Evolutionary conservation across 2,797 vertebrate species (phyloP), one percentile per base, ranked within the genome.

Genomic region (Pipistrellus kuhlii): DNA sequence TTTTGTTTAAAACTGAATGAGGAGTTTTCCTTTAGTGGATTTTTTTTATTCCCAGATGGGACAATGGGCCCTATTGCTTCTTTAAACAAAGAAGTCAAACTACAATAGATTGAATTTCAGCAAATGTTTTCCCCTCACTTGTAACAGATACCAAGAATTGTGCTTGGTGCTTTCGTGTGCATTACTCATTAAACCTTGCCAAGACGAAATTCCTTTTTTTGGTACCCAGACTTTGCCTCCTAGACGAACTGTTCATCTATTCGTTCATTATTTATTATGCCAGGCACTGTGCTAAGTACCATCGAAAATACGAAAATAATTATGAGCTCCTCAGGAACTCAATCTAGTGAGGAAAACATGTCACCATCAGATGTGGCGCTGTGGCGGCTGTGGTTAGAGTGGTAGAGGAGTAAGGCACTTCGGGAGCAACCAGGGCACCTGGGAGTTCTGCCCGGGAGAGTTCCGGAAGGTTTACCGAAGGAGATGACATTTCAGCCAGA

Each of bases 1-100:
- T 83, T 95, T 59, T 94, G 35, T 76, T 76, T 75, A 95, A 89
- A 86, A 87, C 46, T 35, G 78, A 95, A 73, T 94, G 76, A 85
- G 55, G 20, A 41, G 55, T 91, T 88, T 55, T 92, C 82, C 51
- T 91, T 90, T 85, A 32, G 35, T 66, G 62, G 68, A 69, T 68
- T 38, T 46, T 46, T 85, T 86, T 90, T 59, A 23, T 41, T 66
- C 68, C 32, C 82, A 55, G 17, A 57, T 69, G 41, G 64, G 30
- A 89, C 89, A 88, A 21, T 75, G 76, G 89, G 82, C 8, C 30
- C 44, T 46, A 44, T 76, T 62, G 38, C 87, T 20, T 91, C 85
- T 88, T 93, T 82, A 85, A 66, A n/a, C 77, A 82, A 81, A 64
- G 38, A 72, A 88, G 53, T 96, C 68, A 95, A 94, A 80, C 21